Evolutionary conservation across 2,797 vertebrate species (phyloP).

Genomic region (Danio choprae): DNA sequence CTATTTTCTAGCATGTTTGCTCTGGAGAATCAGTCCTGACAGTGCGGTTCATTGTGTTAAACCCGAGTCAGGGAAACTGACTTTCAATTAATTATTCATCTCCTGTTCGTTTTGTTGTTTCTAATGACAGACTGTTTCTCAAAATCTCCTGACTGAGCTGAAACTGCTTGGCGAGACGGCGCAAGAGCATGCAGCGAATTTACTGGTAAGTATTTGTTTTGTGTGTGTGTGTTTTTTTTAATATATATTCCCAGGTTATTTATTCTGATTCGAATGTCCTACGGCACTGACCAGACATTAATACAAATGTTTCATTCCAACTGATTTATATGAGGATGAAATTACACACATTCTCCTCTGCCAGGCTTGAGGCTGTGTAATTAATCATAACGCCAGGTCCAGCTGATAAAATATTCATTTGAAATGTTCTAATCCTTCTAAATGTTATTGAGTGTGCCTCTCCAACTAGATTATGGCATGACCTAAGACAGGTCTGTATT

Average conservation of each 20-base stretch:
- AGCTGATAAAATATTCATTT: slow-evolving; percentile 33
- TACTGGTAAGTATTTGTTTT: slow-evolving; percentile 66
- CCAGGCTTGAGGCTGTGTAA: slow-evolving; percentile 22
- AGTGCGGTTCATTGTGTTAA: not conserved
- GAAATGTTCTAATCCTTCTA: slow-evolving; percentile 21
- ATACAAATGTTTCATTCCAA: slow-evolving; percentile 18
- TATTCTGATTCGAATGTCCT: not conserved
- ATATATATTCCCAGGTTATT: slow-evolving; percentile 6
- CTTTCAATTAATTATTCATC: not conserved
- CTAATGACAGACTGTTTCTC: slow-evolving; percentile 70
- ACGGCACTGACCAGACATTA: slow-evolving; percentile 6
- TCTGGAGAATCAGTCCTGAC: not conserved
- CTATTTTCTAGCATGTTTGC: not conserved
- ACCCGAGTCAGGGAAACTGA: not conserved
- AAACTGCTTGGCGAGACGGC: slow-evolving; percentile 67
- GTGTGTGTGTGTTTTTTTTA: not conserved
- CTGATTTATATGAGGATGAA: slow-evolving; percentile 19
- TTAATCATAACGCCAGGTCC: slow-evolving; percentile 1
- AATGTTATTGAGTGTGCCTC: slow-evolving; percentile 21
- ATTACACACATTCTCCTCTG: slow-evolving; percentile 17
- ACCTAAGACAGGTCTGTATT: not conserved
- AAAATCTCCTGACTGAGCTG: slow-evolving; percentile 72
- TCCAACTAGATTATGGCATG: slow-evolving; percentile 10
- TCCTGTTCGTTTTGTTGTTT: slow-evolving; percentile 16
- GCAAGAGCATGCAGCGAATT: slow-evolving; percentile 65